Evolutionary conservation across 2,888 invertebrate genomes (phyloP), one percentile per base, ranked within the genome.

Genomic region (Drosophila parthenogenetica): DNA sequence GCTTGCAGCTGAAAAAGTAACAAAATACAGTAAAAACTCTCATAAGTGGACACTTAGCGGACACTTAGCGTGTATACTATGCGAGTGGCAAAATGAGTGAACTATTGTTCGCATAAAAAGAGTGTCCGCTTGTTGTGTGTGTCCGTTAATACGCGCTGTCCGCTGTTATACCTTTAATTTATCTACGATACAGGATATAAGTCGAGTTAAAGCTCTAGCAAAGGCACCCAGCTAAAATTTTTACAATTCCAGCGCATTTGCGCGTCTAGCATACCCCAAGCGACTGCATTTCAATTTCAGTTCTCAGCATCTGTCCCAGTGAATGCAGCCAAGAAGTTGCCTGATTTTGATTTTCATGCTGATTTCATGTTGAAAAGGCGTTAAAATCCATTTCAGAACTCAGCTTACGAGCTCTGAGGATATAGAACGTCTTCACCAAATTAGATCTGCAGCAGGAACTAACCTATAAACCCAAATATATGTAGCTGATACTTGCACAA

Each of bases 281-380:
- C 19, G 19, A 10, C 11, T 1, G 35, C 54, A 19, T 55, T 55
- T 55, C 54, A 55, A 55, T 43, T 55, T 55, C 29, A 43, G 11
- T 55, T 39, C 17, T 11, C 46, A 55, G 54, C 54, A 55, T 55
- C 54, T 55, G 57, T 13, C 48, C 19, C 39, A 68, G 35, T 35
- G 42, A 59, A 58, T 32, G 48, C 58, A 62, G 37, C 29, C 32
- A 64, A 69, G 55, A 50, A 60, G 57, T 50, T 65, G 70, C 48
- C 49, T 40, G 66, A 54, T 59, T 70, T 73, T 54, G 39, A 68
- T 53, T 53, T 46, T 11, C 53, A 48, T 22, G 65, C 49, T 32
- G 46, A 46, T 55, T 42, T 19, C 17, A 37, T 32, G 55, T 46
- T 57, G 65, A 57, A 45, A 51, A 14, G 14, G 49, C 43, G 54